Evolutionary conservation across 2,797 vertebrate genomes (phyloP).

Genomic region (Arctocebus calabarensis): DNA sequence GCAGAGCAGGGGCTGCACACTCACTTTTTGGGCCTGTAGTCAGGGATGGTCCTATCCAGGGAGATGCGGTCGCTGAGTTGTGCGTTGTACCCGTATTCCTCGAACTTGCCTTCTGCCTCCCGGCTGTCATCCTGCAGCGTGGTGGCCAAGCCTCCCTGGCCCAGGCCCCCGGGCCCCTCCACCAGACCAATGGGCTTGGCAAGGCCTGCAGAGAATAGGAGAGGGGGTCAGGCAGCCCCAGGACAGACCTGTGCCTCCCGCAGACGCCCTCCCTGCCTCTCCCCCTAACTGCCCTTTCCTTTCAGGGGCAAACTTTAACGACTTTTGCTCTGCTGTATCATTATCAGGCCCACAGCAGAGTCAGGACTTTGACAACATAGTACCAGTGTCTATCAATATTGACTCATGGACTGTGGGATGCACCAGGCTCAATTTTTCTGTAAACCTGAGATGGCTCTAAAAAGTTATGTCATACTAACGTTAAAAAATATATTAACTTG

Average conservation of each 20-base stretch:
- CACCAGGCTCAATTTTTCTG: neutral
- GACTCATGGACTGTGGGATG: neutral
- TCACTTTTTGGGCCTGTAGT: conserved; percentile 98
- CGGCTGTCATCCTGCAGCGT: conserved; percentile 94
- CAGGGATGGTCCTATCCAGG: conserved; percentile 97
- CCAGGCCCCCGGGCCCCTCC: conserved; percentile 97
- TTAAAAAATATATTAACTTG: neutral
- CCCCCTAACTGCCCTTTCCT: rapidly evolving
- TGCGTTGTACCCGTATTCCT: conserved; percentile 98
- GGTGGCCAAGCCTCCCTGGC: conserved; percentile 96
- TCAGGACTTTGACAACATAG: neutral
- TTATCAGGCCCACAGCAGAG: neutral
- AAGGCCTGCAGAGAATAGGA: conserved; percentile 89
- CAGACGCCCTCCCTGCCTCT: rapidly evolving
- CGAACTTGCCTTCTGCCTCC: conserved; percentile 93
- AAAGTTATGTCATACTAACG: neutral
- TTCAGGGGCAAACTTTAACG: neutral
- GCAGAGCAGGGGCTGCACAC: conserved; percentile 40
- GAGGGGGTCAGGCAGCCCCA: conserved; percentile 7
- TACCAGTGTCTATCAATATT: neutral
- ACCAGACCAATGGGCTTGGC: conserved; percentile 98
- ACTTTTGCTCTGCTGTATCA: too few species aligned
- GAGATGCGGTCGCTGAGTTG: conserved; percentile 98
- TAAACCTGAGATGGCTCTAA: neutral
- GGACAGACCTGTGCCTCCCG: neutral